Evolutionary conservation across 2,888 invertebrate species (phyloP), one percentile per base, ranked within the genome.

Genomic region (Nephrotoma appendiculata): DNA sequence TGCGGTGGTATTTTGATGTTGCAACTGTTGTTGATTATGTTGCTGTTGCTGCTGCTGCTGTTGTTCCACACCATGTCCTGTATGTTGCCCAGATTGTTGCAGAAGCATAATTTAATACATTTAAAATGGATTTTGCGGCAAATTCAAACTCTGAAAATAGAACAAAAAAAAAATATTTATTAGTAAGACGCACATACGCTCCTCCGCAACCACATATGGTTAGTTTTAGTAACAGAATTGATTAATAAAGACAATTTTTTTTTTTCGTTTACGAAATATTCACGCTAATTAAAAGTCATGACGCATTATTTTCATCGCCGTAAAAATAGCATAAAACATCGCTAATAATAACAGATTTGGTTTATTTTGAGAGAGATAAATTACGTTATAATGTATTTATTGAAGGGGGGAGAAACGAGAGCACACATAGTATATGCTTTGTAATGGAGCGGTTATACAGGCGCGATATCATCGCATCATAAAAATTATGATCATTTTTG

Each of bases 21-120:
- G 71, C 31, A 71, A 31, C 31, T 71, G 71, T 31, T 52, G 52
- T 7, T 44, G 52, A 1, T 52, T n/a, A 15, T 52, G 52, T 7
- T 52, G 52, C 6, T 71, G 71, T 7, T 71, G 71, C 5, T 71
- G 71, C 5, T 71, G 71, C 9, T 71, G 71, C 11, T 71, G 71
- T 31, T 71, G 71, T 42, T 84, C 84, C 41, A 84, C 84, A 43
- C 84, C 84, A 84, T 84, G 84, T 84, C 84, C 84, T 15, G 84
- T 84, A 15, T 84, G 41, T 41, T 84, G 84, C 3, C 84, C 43
- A 84, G 84, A 84, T 84, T 84, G 84, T 84, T 84, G 84, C 43
- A 84, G 84, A 84, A 84, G 84, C 84, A 84, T 84, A 84, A 84
- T 42, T 84, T 84, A 43, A 71, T 31, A 71, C 71, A 71, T 71